phyloP scores from a whole-genome alignment of 2,113 vertebrate species.

The Ophthalmolycus amberensis region DNA sequence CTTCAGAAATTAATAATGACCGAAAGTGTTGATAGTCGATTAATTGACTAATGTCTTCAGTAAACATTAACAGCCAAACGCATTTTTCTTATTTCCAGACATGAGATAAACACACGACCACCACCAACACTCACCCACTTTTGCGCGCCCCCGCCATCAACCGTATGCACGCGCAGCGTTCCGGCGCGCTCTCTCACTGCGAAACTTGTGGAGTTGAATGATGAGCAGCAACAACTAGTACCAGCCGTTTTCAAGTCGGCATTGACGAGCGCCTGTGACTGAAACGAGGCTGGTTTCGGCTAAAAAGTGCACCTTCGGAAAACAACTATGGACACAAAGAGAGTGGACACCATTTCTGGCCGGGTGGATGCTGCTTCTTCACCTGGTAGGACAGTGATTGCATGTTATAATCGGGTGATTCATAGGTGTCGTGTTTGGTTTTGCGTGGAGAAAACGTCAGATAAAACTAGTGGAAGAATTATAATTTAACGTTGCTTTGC shows the following conservation, averaged over 20 bases:
- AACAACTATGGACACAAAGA: conserved; percentile 83
- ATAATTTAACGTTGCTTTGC: conserved; percentile 39
- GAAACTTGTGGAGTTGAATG: conserved; percentile 55
- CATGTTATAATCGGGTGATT: conserved; percentile 37
- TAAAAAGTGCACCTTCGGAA: background rate
- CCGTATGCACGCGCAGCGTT: conserved; percentile 12
- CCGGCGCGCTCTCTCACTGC: background rate
- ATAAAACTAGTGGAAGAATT: background rate
- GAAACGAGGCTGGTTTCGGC: background rate
- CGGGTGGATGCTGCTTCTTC: conserved; percentile 89
- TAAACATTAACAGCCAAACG: background rate
- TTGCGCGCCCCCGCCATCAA: conserved; percentile 42
- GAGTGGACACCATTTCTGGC: conserved; percentile 88
- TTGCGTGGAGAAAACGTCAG: background rate
- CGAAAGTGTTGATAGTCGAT: background rate
- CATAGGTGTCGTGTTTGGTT: background rate
- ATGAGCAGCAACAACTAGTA: conserved; percentile 58
- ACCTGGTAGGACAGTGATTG: conserved; percentile 87
- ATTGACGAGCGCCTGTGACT: background rate
- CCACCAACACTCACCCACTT: background rate
- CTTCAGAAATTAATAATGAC: background rate
- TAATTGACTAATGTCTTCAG: background rate
- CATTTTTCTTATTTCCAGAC: background rate
- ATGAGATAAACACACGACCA: background rate
- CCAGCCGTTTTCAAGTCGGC: background rate